phyloP scores from a whole-genome alignment of 2,888 invertebrate species.

The Hylaea fasciaria region DNA sequence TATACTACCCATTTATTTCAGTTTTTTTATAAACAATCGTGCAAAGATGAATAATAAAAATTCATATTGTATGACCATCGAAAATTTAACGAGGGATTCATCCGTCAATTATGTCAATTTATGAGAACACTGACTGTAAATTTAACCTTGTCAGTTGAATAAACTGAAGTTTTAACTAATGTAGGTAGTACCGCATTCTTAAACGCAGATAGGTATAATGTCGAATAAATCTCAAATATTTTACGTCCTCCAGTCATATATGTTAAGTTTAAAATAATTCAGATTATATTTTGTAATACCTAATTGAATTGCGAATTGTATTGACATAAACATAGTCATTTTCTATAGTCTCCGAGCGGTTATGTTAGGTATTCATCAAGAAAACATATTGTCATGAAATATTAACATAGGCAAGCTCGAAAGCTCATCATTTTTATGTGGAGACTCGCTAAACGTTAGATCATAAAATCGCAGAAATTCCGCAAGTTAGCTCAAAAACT shows the following conservation, averaged over 20 bases:
- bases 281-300: no score
- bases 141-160: conserved; percentile 1
- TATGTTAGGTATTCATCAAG: no score
- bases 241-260: no score
- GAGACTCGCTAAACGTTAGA: conserved; percentile 36
- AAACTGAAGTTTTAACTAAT: background rate
- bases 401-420: conserved; percentile 23
- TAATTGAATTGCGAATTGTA: background rate
- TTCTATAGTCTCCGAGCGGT: no score
- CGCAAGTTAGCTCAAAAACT: conserved; percentile 45
- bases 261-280: no score
- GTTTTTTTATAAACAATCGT: no score
- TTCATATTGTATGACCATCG: background rate
- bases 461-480: conserved; percentile 44
- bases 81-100: background rate
- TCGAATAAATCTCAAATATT: background rate
- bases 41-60: no score
- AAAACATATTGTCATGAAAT: conserved; percentile 10
- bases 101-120: conserved; percentile 5
- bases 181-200: background rate
- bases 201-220: background rate
- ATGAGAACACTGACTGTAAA: background rate
- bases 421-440: conserved; percentile 31
- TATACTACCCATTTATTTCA: no score
- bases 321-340: background rate